Evolutionary conservation across 1,140 invertebrate genomes (phyloP).

Genomic region (Chelonus insularis): DNA sequence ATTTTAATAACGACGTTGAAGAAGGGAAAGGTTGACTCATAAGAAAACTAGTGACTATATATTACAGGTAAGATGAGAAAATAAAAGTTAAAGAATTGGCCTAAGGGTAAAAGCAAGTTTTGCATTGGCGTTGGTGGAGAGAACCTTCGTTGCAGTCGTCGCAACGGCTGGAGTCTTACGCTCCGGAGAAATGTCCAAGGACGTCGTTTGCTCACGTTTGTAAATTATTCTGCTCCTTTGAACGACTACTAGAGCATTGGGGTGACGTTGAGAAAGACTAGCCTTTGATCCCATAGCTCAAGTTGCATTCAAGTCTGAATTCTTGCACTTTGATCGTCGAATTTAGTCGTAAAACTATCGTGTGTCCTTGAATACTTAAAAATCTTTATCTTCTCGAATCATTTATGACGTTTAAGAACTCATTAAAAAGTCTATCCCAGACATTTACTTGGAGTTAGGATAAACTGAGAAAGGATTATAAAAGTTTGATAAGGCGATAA

Average conservation of each 20-base stretch:
- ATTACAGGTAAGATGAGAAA: too few species aligned
- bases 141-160: background rate
- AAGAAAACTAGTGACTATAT: too few species aligned
- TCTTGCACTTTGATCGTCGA: conserved; percentile 8
- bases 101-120: background rate
- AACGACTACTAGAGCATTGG: background rate
- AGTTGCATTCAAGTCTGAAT: conserved; percentile 1
- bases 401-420: conserved; percentile 54
- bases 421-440: conserved; percentile 43
- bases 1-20: too few species aligned
- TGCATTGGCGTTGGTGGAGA: background rate
- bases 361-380: background rate
- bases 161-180: background rate
- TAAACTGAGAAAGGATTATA: conserved; percentile 36
- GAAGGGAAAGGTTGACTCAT: too few species aligned
- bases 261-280: background rate
- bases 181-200: background rate
- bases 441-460: conserved; percentile 24
- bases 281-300: conserved; percentile 6
- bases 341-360: background rate
- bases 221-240: conserved; percentile 16
- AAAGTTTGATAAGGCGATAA: conserved; percentile 54
- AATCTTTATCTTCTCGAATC: conserved; percentile 26
- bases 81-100: background rate
- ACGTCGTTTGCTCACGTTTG: conserved; percentile 10